These are phyloP conservation scores for Andrena hattorfiana DNA, from an alignment of 2,888 invertebrate genomes.

Conservation along the genomic window DNA sequence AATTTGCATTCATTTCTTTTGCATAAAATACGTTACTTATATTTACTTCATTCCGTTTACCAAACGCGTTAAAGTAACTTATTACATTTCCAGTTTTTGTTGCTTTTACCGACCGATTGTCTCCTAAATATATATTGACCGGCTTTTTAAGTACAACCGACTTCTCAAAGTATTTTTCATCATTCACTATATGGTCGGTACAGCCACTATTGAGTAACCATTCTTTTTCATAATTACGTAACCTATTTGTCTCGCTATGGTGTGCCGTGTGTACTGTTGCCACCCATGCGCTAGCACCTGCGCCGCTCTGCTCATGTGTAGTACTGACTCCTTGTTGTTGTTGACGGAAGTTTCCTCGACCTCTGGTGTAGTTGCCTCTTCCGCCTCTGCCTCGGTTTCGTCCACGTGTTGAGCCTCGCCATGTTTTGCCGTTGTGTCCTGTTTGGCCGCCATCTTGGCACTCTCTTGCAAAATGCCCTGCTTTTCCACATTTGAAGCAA, in stretches of 20 bases:
- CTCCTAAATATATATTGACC: slow-evolving; percentile 34
- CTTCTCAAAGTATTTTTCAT: background rate
- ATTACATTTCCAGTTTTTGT: slow-evolving; percentile 35
- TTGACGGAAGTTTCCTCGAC: background rate
- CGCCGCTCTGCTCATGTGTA: background rate
- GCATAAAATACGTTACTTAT: slow-evolving; percentile 37
- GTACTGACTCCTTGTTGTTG: background rate
- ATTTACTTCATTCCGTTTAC: background rate
- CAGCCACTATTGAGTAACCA: slow-evolving; percentile 36
- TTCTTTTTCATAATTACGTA: slow-evolving; percentile 14
- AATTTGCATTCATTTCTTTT: slow-evolving; percentile 39
- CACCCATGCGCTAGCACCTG: background rate
- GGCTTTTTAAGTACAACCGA: slow-evolving; percentile 11
- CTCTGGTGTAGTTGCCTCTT: background rate
- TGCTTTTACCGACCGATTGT: slow-evolving; percentile 24
- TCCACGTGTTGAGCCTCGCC: slow-evolving; percentile 15
- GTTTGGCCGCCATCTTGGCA: slow-evolving; percentile 22
- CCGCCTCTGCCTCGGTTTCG: background rate
- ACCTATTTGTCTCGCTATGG: background rate
- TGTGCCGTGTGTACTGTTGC: background rate
- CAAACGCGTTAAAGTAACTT: background rate
- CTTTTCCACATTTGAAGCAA: slow-evolving; percentile 5
- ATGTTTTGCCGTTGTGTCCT: background rate
- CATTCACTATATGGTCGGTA: background rate
- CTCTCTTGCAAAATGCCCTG: background rate